phyloP scores from a whole-genome alignment of 2,113 vertebrate genomes.

The Leptodactylus fuscus region DNA sequence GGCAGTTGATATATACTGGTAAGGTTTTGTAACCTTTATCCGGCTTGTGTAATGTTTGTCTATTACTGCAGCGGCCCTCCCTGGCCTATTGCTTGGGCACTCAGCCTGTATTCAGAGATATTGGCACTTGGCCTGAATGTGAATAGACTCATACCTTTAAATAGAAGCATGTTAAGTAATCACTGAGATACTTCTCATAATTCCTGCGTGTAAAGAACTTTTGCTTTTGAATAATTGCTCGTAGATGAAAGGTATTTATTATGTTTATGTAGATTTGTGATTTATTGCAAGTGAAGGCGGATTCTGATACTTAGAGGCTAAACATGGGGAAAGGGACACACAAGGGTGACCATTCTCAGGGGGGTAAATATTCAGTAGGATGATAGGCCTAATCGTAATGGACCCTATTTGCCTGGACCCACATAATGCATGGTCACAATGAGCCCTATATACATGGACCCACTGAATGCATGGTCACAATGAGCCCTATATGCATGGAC shows the following conservation, averaged over 20 bases:
- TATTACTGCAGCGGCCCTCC: too few relatives aligned
- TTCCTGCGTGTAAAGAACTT: not conserved
- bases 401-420: too few relatives aligned
- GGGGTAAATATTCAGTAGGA: too few relatives aligned
- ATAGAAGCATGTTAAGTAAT: conserved; percentile 37
- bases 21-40: not conserved
- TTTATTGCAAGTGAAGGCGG: not conserved
- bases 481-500: too few relatives aligned
- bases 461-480: too few relatives aligned
- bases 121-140: conserved; percentile 19
- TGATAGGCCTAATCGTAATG: too few relatives aligned
- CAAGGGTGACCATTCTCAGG: not conserved
- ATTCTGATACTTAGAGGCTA: not conserved
- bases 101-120: not conserved
- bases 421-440: too few relatives aligned
- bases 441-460: too few relatives aligned
- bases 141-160: conserved; percentile 17
- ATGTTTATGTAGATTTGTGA: conserved; percentile 9
- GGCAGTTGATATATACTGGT: not conserved
- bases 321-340: not conserved
- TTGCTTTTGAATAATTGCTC: not conserved
- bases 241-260: not conserved
- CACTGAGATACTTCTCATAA: conserved; percentile 27
- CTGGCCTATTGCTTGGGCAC: not conserved
- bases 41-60: not conserved